A percentile compares a stretch with the other conserved stretches of the same genome.
These are phyloP conservation scores for Acromyrmex heyeri DNA, from an alignment of 1,140 invertebrate species.

Conservation along the genomic window DNA sequence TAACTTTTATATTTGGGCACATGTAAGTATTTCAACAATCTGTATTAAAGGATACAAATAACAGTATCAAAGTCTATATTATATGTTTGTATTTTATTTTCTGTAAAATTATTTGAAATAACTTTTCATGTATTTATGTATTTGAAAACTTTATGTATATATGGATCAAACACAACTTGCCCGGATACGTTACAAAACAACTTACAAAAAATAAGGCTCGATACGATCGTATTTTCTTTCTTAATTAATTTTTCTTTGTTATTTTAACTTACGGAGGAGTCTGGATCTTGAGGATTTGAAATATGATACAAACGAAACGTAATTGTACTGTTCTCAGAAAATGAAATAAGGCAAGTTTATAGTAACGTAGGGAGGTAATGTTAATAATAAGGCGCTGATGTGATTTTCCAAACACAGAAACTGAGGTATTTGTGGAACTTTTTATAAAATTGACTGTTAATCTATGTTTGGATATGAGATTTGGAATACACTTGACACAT, in stretches of 20 bases:
- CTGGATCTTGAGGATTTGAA: neutral
- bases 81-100: neutral
- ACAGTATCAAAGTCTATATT: neutral
- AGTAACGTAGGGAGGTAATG: neutral
- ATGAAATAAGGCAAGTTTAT: constrained; percentile 1
- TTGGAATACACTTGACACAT: neutral
- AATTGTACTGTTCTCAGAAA: constrained; percentile 3
- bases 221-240: constrained; percentile 22
- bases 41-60: too few species aligned
- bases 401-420: constrained; percentile 4
- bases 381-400: constrained; percentile 30
- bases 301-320: neutral
- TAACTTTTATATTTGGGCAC: neutral
- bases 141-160: neutral
- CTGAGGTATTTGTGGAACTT: constrained; percentile 1
- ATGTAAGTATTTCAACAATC: neutral
- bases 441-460: constrained; percentile 32
- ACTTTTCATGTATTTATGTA: neutral
- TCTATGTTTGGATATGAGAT: constrained; percentile 27
- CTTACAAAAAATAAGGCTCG: neutral
- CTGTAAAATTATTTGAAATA: neutral
- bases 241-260: constrained; percentile 31
- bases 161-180: neutral
- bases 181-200: neutral
- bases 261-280: constrained; percentile 1